Percentiles rank a stretch among this genome's conserved stretches.
These are phyloP conservation scores for Cantharis lateralis DNA, from an alignment of 2,888 invertebrate genomes.

Conservation along the genomic window DNA sequence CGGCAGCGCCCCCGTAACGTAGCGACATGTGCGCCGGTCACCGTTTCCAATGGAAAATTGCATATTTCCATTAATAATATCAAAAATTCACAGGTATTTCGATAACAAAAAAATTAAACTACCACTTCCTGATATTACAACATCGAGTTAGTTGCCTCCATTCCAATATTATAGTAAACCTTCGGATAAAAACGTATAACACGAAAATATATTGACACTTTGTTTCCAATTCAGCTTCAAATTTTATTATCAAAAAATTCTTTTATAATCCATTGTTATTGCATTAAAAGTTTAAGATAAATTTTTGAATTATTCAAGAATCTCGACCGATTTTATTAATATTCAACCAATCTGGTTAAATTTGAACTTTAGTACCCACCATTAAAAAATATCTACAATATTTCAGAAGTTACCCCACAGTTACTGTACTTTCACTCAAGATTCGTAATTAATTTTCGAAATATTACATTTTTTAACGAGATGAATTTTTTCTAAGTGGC, in stretches of 20 bases:
- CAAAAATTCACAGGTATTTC: neutral
- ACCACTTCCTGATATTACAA: neutral
- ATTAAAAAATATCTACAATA: neutral
- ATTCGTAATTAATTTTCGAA: neutral
- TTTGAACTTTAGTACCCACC: neutral
- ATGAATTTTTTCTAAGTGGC: neutral
- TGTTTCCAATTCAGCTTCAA: neutral
- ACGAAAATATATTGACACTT: neutral
- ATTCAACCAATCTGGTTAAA: neutral
- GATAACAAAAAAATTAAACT: neutral
- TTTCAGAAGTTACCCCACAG: neutral
- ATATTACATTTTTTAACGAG: neutral
- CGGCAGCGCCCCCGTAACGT: slow-evolving; percentile 37
- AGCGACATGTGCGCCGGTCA: slow-evolving; percentile 39
- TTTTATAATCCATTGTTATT: neutral
- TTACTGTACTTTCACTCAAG: neutral
- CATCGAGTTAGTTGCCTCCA: neutral
- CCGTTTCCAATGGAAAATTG: slow-evolving; percentile 25
- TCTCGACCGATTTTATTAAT: neutral
- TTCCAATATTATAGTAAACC: neutral
- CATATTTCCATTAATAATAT: neutral
- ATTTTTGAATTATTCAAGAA: neutral
- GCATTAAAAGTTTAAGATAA: neutral
- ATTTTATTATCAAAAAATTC: neutral
- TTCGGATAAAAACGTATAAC: neutral